Conservation (phyloP, 2,113 vertebrate species). For the Anser cygnoides region DNA sequence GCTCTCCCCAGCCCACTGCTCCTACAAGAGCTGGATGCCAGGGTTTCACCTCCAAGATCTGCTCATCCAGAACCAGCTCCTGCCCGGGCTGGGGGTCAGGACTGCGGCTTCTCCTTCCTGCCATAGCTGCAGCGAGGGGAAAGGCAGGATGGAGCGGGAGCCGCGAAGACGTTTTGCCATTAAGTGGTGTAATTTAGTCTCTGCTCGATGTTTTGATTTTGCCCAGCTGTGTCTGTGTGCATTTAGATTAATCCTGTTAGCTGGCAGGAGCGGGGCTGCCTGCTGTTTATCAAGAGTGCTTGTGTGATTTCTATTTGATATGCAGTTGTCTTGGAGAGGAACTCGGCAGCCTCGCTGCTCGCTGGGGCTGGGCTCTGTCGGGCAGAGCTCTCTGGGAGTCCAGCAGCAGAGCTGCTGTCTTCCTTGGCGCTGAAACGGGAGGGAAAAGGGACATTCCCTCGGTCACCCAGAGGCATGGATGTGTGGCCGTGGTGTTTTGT, state of each 20-base stretch:
- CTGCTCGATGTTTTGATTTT: slow-evolving; percentile 66
- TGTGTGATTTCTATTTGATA: slow-evolving; percentile 48
- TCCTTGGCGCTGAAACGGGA: background rate
- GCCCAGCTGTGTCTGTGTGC: slow-evolving; percentile 68
- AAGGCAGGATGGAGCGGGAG: background rate
- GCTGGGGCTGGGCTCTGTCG: background rate
- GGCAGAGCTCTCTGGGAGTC: background rate
- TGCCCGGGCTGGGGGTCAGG: background rate
- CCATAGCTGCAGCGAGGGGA: no score
- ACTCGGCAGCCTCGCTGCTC: background rate
- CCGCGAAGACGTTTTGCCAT: background rate
- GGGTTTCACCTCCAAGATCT: background rate
- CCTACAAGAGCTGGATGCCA: background rate
- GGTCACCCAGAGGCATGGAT: background rate
- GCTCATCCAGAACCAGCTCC: background rate
- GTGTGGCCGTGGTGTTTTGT: rapidly evolving
- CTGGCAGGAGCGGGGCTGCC: slow-evolving; percentile 32
- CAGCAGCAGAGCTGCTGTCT: background rate
- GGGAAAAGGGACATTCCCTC: background rate
- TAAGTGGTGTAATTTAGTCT: slow-evolving; percentile 41
- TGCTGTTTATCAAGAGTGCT: slow-evolving; percentile 69
- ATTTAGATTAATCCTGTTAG: slow-evolving; percentile 71
- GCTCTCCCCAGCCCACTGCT: background rate
- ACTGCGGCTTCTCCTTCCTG: background rate
- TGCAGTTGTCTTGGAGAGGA: slow-evolving; percentile 11